Evolutionary conservation across 2,888 invertebrate species (phyloP), one percentile per base, ranked within the genome.

Genomic region (Eugnorisma glareosa): DNA sequence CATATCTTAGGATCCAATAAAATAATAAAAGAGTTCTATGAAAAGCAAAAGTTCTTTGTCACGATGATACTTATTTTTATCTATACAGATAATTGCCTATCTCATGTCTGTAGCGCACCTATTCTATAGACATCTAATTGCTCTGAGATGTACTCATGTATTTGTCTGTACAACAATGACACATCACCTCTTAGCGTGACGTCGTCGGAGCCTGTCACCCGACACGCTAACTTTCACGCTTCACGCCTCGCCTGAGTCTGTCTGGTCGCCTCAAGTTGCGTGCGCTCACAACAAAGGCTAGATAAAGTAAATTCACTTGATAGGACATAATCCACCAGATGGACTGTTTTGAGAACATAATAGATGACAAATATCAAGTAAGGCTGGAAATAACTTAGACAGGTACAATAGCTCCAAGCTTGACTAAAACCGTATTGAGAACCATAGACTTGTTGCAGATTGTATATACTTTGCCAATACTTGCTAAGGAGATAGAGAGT

Each of bases 191-290:
- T 31, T 15, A 2, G 40, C 24, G 51, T 78, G 86, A 86, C 83
- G 75, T 86, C 86, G 83, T 24, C 67, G 54, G 66, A 48, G 64
- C 61, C 61, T 82, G 88, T 83, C 83, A 88, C 79, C 13, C 35
- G 73, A 82, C 75, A 84, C 84, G 75, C 80, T 78, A 75, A 77
- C 88, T 89, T 89, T 89, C 88, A 90, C 83, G 87, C 81, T 75
- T 88, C 75, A 81, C 85, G 86, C 87, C 80, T 67, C 59, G 87
- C 72, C 84, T 43, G 83, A 68, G 85, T 75, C 86, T 61, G 83
- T 67, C 72, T 66, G 84, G 68, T 75, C 68, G 69, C 74, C 78
- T 79, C 68, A 66, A 64, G 74, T 87, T 84, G 69, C 83, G 48
- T 24, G 21, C 37, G 45, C 45, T 45, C 67, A 75, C 10, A 15